These are phyloP conservation scores for Hippocampus barbouri DNA, from an alignment of 2,113 vertebrate species.

Conservation along the genomic window DNA sequence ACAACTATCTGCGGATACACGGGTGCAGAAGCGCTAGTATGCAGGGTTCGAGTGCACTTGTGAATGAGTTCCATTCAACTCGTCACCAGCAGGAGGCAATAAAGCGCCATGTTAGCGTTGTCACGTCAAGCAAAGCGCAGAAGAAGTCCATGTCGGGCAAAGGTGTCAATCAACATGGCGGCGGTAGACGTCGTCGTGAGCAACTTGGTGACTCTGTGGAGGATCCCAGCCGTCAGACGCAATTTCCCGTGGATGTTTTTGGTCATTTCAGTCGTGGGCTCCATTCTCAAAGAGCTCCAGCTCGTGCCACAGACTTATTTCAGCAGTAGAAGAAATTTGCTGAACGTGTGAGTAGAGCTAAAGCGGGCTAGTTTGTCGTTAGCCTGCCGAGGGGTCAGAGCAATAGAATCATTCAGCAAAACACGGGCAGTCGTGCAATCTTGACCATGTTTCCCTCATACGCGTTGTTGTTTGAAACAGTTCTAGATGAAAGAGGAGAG, in stretches of 20 bases:
- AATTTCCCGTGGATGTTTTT: slow-evolving; percentile 71
- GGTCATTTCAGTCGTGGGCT: slow-evolving; percentile 71
- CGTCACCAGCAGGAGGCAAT: neutral
- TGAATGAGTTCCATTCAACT: neutral
- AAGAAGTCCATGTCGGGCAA: neutral
- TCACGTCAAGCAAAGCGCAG: neutral
- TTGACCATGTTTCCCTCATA: too few species aligned
- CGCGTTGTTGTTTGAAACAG: too few species aligned
- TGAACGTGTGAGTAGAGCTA: slow-evolving; percentile 82
- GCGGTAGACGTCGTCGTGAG: slow-evolving; percentile 54
- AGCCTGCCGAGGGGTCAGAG: slow-evolving; percentile 6
- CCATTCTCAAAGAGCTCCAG: slow-evolving; percentile 74
- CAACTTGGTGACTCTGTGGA: slow-evolving; percentile 54
- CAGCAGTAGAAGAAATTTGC: slow-evolving; percentile 80
- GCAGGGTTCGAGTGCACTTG: neutral
- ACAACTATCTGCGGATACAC: too few species aligned
- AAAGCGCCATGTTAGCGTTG: neutral
- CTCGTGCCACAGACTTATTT: slow-evolving; percentile 80
- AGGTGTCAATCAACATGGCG: slow-evolving; percentile 66
- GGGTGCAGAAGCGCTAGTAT: too few species aligned
- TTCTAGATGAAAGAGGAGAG: too few species aligned
- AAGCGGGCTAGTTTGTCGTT: slow-evolving; percentile 16
- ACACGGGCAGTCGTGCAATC: too few species aligned
- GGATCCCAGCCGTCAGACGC: slow-evolving; percentile 33
- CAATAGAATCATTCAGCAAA: neutral